Conservation (phyloP, 2,888 invertebrate genomes). For the Cantharis nigra region DNA sequence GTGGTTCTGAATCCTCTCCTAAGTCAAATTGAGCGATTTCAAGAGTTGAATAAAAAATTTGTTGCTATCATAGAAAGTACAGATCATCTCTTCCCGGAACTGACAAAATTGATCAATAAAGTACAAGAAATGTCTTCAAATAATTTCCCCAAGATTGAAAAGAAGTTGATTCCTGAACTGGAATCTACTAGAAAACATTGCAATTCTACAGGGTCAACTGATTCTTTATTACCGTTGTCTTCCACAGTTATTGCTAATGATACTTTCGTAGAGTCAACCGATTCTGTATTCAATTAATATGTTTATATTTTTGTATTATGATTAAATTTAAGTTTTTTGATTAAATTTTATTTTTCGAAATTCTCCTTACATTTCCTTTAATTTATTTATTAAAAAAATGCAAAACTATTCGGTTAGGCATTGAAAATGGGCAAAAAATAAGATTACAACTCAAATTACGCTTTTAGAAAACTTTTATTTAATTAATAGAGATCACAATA, state of each 20-base stretch:
- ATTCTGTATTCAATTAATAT: background rate
- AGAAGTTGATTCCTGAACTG: background rate
- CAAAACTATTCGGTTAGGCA: too few species aligned
- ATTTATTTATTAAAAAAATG: too few species aligned
- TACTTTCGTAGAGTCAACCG: background rate
- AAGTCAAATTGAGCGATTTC: slow-evolving; percentile 14
- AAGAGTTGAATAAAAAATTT: slow-evolving; percentile 19
- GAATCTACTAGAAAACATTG: background rate
- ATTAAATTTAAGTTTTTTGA: background rate
- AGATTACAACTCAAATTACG: background rate
- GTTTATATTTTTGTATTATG: background rate
- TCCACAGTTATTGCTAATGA: background rate
- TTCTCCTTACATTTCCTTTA: too few species aligned
- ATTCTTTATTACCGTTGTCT: background rate
- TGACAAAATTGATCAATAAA: slow-evolving; percentile 2
- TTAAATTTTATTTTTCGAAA: background rate
- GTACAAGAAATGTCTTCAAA: background rate
- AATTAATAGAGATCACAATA: slow-evolving; percentile 27
- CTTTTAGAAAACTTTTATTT: background rate
- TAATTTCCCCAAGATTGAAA: background rate
- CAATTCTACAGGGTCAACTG: background rate
- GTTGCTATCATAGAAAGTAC: background rate
- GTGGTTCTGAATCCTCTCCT: slow-evolving; percentile 16
- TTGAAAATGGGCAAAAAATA: too few species aligned
- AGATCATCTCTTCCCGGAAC: slow-evolving; percentile 1